phyloP scores from a whole-genome alignment of 2,888 invertebrate species.

The Xestia sexstrigata region DNA sequence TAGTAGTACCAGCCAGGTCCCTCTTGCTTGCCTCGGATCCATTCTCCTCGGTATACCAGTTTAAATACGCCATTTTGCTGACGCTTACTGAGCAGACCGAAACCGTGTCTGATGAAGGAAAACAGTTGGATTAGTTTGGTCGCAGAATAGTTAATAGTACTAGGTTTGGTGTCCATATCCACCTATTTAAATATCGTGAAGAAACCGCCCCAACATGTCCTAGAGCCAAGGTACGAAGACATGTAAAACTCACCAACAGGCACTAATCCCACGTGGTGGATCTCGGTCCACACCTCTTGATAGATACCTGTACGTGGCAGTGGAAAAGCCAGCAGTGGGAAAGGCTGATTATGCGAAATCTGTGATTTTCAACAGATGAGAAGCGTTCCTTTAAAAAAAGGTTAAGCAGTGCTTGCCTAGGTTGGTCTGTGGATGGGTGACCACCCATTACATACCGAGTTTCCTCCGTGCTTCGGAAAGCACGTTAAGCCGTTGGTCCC shows the following conservation, averaged over 20 bases:
- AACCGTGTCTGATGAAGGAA: constrained; percentile 86
- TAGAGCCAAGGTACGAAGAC: not conserved
- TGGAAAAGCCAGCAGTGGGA: no score
- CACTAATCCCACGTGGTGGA: not conserved
- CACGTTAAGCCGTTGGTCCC: no score
- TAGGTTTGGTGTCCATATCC: no score
- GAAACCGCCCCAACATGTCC: not conserved
- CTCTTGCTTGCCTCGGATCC: constrained; percentile 90
- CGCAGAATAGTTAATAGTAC: no score
- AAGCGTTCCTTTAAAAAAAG: no score
- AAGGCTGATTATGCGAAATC: no score
- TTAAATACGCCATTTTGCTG: constrained; percentile 82
- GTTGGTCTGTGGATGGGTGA: no score
- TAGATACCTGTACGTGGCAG: no score
- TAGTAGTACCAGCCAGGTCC: constrained; percentile 91
- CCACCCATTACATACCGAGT: no score
- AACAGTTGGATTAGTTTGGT: not conserved
- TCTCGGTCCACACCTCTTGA: not conserved
- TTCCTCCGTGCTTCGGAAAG: no score
- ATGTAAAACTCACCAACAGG: not conserved
- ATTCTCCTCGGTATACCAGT: constrained; percentile 91
- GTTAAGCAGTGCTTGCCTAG: no score
- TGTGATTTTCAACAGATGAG: no score
- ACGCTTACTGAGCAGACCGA: constrained; percentile 88
- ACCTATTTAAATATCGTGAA: not conserved